These are phyloP conservation scores for Silurus asotus DNA, from an alignment of 2,113 vertebrate species.

Conservation along the genomic window DNA sequence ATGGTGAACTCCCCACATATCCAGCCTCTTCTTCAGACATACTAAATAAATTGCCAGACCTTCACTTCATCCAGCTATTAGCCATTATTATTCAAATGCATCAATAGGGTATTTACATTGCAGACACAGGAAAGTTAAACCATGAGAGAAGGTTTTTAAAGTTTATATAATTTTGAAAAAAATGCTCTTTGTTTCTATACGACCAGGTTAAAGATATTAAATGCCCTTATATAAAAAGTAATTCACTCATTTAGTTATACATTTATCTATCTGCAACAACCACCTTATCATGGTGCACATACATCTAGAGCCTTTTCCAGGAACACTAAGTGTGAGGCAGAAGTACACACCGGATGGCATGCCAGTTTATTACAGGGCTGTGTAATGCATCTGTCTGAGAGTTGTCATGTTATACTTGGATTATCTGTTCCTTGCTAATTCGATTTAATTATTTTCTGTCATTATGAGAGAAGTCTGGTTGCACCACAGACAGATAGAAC, in stretches of 20 bases:
- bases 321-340: background rate
- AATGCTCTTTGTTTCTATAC: background rate
- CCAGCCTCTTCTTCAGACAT: slow-evolving; percentile 8
- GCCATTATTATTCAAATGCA: background rate
- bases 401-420: background rate
- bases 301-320: background rate
- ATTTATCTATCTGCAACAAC: background rate
- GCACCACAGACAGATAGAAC: background rate
- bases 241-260: background rate
- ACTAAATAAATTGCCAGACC: slow-evolving; percentile 16
- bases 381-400: background rate
- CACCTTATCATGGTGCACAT: background rate
- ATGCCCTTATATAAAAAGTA: background rate
- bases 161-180: background rate
- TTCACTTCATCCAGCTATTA: background rate
- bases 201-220: background rate
- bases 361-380: background rate
- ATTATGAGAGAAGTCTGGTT: slow-evolving; percentile 7
- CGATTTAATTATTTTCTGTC: background rate
- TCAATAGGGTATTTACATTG: background rate
- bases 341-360: background rate
- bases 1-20: slow-evolving; percentile 8
- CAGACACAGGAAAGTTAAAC: background rate
- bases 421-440: background rate
- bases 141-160: background rate